These are phyloP conservation scores for Nematopogon swammerdamellus DNA, from an alignment of 2,888 invertebrate genomes.

Conservation along the genomic window DNA sequence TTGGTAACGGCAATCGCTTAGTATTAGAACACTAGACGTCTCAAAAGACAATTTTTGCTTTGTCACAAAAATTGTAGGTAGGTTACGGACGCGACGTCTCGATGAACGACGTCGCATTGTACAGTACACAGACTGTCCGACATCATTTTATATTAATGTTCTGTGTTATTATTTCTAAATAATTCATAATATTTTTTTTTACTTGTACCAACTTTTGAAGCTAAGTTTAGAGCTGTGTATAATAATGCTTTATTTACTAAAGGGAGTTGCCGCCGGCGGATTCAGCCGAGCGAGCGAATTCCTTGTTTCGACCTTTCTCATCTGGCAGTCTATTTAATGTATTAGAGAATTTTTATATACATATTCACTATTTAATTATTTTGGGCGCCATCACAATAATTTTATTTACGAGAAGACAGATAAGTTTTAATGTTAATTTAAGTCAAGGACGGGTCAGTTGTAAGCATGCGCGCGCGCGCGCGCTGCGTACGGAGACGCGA, in stretches of 20 bases:
- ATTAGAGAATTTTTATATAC: neutral
- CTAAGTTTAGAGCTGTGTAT: neutral
- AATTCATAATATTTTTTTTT: neutral
- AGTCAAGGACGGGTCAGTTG: neutral
- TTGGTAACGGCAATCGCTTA: too few relatives aligned
- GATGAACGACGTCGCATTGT: neutral
- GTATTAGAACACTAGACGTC: too few relatives aligned
- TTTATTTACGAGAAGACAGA: slow-evolving; percentile 19
- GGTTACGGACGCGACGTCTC: too few relatives aligned
- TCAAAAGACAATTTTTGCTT: neutral
- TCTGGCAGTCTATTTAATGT: neutral
- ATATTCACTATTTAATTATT: neutral
- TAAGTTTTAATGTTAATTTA: slow-evolving; percentile 15
- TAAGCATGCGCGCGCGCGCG: neutral
- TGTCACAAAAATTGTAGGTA: neutral
- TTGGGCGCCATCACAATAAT: slow-evolving; percentile 45
- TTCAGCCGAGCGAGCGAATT: neutral
- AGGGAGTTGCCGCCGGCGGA: too few relatives aligned
- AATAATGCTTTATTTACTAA: too few relatives aligned
- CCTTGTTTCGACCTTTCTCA: too few relatives aligned
- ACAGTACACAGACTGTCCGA: neutral
- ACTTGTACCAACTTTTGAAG: neutral
- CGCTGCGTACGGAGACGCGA: slow-evolving; percentile 23
- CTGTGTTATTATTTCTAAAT: neutral
- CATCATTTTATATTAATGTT: neutral